phyloP scores from a whole-genome alignment of 2,797 vertebrate genomes.

The Muscicapa striata region DNA sequence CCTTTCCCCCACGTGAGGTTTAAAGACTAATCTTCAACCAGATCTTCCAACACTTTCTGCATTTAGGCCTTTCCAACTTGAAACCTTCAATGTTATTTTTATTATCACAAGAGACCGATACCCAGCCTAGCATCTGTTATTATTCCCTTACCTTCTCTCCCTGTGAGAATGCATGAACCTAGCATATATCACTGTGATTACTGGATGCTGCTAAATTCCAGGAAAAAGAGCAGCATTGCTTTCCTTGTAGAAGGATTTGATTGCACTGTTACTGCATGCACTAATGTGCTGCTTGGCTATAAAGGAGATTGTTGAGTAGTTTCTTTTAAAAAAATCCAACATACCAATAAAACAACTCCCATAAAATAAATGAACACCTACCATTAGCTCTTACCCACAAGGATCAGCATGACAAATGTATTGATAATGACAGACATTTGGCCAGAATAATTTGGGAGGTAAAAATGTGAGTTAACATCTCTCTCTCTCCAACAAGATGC shows the following conservation, averaged over 20 bases:
- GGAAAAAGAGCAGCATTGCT: conserved; percentile 34
- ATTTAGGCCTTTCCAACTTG: conserved; percentile 60
- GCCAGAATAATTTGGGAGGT: background rate
- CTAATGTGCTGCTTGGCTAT: conserved; percentile 53
- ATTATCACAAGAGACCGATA: conserved; percentile 72
- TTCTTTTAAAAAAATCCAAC: background rate
- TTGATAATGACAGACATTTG: conserved; percentile 11
- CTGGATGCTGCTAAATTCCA: conserved; percentile 62
- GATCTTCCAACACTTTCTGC: conserved; percentile 74
- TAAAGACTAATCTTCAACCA: conserved; percentile 76
- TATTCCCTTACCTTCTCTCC: conserved; percentile 62
- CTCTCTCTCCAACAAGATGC: background rate
- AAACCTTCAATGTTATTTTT: conserved; percentile 70
- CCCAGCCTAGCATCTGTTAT: conserved; percentile 72
- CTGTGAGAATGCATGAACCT: conserved; percentile 37
- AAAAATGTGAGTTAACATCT: background rate
- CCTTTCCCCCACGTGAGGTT: conserved; percentile 62
- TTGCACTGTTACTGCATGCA: conserved; percentile 18
- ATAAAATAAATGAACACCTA: conserved; percentile 22
- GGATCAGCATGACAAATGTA: background rate
- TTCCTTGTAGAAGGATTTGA: conserved; percentile 55
- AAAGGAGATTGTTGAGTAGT: conserved; percentile 53
- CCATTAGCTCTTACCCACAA: background rate
- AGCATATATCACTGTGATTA: conserved; percentile 60
- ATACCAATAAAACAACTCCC: conserved; percentile 1